Evolutionary conservation across 1,140 invertebrate species (phyloP).

Genomic region (Bombus picipes): DNA sequence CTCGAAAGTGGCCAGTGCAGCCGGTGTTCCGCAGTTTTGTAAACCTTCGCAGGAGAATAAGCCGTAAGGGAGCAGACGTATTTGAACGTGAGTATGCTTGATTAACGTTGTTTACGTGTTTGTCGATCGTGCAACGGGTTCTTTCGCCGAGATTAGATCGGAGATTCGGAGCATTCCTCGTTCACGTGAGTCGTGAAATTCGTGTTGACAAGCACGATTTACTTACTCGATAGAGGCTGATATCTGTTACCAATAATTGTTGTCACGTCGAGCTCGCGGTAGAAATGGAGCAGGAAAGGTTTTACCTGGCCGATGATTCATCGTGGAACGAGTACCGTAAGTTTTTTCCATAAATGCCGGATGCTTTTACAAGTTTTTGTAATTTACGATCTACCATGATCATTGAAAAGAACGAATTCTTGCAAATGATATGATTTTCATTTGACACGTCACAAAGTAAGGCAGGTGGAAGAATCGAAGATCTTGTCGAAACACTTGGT

Average conservation of each 20-base stretch:
- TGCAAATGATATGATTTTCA: neutral
- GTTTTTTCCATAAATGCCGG: neutral
- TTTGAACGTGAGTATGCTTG: neutral
- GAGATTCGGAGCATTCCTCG: neutral
- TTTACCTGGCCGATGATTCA: slow-evolving; percentile 18
- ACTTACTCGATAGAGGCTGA: neutral
- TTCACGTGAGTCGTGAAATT: slow-evolving; percentile 7
- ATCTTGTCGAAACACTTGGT: neutral
- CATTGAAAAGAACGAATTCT: neutral
- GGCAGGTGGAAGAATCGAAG: no score
- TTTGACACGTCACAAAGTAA: neutral
- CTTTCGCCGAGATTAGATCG: slow-evolving; percentile 1
- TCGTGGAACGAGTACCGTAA: neutral
- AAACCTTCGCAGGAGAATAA: neutral
- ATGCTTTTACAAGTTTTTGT: neutral
- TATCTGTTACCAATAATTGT: neutral
- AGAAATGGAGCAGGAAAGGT: neutral
- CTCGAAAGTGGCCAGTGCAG: slow-evolving; percentile 14
- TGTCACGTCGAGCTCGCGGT: neutral
- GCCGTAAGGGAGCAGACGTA: neutral
- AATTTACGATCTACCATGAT: no score
- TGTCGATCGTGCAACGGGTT: neutral
- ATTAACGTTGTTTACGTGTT: neutral
- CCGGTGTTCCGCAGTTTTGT: neutral
- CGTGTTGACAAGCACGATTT: neutral